These are phyloP conservation scores for Larimichthys polyactis DNA, from an alignment of 2,113 vertebrate genomes.

Conservation along the genomic window DNA sequence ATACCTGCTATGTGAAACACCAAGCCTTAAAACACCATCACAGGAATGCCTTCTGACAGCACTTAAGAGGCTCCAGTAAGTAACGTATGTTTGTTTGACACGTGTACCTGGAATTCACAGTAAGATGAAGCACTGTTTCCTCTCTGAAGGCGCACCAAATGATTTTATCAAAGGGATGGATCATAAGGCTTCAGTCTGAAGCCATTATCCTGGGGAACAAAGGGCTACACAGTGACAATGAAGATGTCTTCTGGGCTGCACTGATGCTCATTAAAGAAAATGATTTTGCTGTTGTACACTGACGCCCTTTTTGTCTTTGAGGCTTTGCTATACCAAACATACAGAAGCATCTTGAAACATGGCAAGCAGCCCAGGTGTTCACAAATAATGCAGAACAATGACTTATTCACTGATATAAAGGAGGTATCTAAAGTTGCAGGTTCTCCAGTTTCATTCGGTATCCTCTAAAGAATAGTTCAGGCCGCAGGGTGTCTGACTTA, in stretches of 20 bases:
- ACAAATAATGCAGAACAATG: conserved; percentile 21
- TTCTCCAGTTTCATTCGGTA: conserved; percentile 13
- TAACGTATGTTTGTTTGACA: conserved; percentile 54
- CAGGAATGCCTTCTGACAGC: conserved; percentile 40
- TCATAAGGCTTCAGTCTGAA: conserved; percentile 42
- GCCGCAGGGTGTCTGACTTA: conserved; percentile 28
- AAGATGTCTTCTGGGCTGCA: conserved; percentile 44
- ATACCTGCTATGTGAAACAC: conserved; percentile 25
- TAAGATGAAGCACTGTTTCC: conserved; percentile 49
- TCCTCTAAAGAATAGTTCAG: conserved; percentile 15
- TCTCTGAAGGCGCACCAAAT: conserved; percentile 34
- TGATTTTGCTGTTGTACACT: conserved; percentile 45
- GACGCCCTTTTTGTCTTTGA: conserved; percentile 37
- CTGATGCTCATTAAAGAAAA: conserved; percentile 62
- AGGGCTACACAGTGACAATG: conserved; percentile 39
- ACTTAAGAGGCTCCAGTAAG: conserved; percentile 14
- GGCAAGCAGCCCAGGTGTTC: conserved; percentile 3
- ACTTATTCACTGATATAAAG: not conserved
- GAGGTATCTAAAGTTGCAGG: not conserved
- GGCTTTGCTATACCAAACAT: conserved; percentile 20
- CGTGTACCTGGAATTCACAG: conserved; percentile 27
- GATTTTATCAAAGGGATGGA: conserved; percentile 56
- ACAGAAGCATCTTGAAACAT: conserved; percentile 6
- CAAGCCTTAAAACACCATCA: conserved; percentile 16
- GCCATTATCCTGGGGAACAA: conserved; percentile 42